Percentiles rank a stretch among this genome's conserved stretches.
Evolutionary conservation across 2,113 vertebrate species (phyloP).

Genomic region (Sus scrofa): T2T-Sscrofa CM000826.6:99922001-99922500

Average conservation of each 20-base stretch:
- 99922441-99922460: constrained; percentile 43
- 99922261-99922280: constrained; percentile 50
- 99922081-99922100: constrained; percentile 45
- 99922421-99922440: constrained; percentile 34
- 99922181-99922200: constrained; percentile 45
- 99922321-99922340: constrained; percentile 28
- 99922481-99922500: background rate
- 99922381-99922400: constrained; percentile 28
- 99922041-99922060: constrained; percentile 51
- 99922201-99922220: constrained; percentile 57
- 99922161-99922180: constrained; percentile 30
- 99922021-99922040: constrained; percentile 33
- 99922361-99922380: constrained; percentile 54
- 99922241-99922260: constrained; percentile 58
- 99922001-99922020: constrained; percentile 56
- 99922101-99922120: constrained; percentile 54
- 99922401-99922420: constrained; percentile 61
- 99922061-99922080: constrained; percentile 59
- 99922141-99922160: constrained; percentile 70
- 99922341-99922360: constrained; percentile 30
- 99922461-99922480: constrained; percentile 51
- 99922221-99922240: constrained; percentile 35
- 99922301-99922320: constrained; percentile 56
- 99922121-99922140: constrained; percentile 73
- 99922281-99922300: constrained; percentile 24